Conservation (phyloP, 35 echinoderm and acorn worm genomes). For the Antedon bifida region DNA sequence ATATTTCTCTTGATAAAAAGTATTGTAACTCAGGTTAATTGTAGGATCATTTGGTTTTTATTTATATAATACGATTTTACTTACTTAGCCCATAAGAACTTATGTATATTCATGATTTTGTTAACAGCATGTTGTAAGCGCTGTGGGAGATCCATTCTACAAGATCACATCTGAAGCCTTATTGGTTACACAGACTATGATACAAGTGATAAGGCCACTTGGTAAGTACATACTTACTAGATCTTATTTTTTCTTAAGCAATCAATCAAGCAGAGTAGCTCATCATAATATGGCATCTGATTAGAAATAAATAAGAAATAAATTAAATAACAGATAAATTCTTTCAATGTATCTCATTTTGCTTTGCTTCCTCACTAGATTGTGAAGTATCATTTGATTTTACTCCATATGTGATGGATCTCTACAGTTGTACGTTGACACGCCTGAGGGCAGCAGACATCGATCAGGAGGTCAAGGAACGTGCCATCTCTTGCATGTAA, state of each 20-base stretch:
- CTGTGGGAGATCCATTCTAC: conserved; percentile 89
- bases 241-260: too few relatives aligned
- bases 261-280: too few relatives aligned
- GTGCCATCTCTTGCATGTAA: conserved; percentile 97
- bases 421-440: conserved; percentile 72
- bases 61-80: too few relatives aligned
- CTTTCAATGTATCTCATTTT: too few relatives aligned
- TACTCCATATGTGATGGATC: conserved; percentile 67
- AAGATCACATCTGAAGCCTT: conserved; percentile 96
- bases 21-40: too few relatives aligned
- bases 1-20: too few relatives aligned
- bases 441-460: conserved; percentile 89
- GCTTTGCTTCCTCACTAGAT: conserved; percentile 9
- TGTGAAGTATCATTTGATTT: conserved; percentile 51
- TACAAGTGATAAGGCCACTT: conserved; percentile 80
- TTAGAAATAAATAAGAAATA: too few relatives aligned
- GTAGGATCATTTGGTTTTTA: too few relatives aligned
- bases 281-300: too few relatives aligned
- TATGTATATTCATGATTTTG: too few relatives aligned
- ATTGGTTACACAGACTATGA: conserved; percentile 78
- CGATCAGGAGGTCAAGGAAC: conserved; percentile 92
- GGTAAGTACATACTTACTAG: conserved; percentile 29
- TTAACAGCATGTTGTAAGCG: conserved; percentile 72
- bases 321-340: too few relatives aligned
- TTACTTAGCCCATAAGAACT: too few relatives aligned